Percentiles rank a stretch among this genome's conserved stretches.
phyloP scores from a whole-genome alignment of 2,797 vertebrate genomes.

The Lepidocolaptes lacrymiger region DNA sequence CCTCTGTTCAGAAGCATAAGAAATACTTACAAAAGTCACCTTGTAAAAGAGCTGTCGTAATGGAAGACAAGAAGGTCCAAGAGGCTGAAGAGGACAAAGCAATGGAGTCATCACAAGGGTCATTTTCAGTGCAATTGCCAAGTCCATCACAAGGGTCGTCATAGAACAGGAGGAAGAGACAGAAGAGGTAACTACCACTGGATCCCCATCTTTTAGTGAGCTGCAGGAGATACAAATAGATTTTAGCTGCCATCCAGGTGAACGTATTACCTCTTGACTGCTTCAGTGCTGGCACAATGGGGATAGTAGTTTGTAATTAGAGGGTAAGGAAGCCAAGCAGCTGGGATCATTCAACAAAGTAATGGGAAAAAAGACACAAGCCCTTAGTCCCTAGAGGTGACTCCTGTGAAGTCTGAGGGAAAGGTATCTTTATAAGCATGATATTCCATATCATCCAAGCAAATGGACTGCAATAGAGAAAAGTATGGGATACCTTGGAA shows the following conservation, averaged over 20 bases:
- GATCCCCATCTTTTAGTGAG: not conserved
- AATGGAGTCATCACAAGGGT: not conserved
- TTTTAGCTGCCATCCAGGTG: not conserved
- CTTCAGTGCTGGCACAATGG: not conserved
- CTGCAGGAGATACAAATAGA: not conserved
- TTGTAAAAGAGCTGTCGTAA: not conserved
- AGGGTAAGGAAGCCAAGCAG: not conserved
- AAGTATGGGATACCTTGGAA: not conserved
- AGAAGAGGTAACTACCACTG: not conserved
- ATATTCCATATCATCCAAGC: not conserved
- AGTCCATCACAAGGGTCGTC: not conserved
- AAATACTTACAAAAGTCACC: not conserved
- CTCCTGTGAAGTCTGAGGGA: not conserved
- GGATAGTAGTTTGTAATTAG: not conserved
- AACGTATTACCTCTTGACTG: not conserved
- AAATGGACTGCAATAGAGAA: not conserved
- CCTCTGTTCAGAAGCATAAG: not conserved
- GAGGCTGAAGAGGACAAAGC: not conserved
- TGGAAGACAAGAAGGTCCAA: not conserved
- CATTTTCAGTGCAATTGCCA: not conserved
- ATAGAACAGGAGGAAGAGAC: not conserved
- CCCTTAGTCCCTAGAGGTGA: not conserved
- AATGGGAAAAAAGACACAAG: not conserved
- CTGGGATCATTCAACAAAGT: not conserved
- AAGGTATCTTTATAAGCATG: not conserved